Conservation (phyloP, 2,113 vertebrate species). For the Orcinus orca region DNA sequence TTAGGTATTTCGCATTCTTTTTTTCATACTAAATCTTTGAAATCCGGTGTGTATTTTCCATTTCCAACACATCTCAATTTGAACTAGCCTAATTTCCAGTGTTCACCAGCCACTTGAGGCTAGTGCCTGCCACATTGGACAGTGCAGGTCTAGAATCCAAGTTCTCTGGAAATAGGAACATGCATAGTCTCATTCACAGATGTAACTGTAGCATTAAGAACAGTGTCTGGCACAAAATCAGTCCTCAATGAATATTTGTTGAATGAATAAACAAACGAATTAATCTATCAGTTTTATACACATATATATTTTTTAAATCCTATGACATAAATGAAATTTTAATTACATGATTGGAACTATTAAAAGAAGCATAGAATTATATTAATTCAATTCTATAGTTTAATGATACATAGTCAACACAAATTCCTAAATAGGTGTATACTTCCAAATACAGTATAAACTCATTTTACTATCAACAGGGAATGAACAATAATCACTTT, state of each 20-base stretch:
- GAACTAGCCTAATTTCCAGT: neutral
- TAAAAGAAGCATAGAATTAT: constrained; percentile 17
- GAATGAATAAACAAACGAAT: neutral
- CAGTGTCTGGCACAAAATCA: neutral
- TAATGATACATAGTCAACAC: neutral
- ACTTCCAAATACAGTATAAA: constrained; percentile 10
- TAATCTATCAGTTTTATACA: neutral
- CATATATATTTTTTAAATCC: neutral
- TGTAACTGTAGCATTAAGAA: neutral
- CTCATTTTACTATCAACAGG: neutral
- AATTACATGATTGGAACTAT: neutral
- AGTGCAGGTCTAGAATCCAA: neutral
- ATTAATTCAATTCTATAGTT: constrained; percentile 11
- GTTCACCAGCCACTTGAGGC: neutral
- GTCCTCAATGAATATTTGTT: constrained; percentile 10
- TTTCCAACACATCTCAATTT: neutral
- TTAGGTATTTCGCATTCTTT: neutral
- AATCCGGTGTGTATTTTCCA: neutral
- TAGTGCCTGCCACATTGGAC: neutral
- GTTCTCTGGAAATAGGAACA: neutral
- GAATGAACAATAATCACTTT: neutral
- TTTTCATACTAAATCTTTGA: constrained; percentile 14
- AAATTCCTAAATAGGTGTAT: neutral
- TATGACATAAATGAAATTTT: constrained; percentile 41
- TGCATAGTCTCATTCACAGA: neutral